These are phyloP conservation scores for Thecophora atra DNA, from an alignment of 2,888 invertebrate genomes.

Conservation along the genomic window DNA sequence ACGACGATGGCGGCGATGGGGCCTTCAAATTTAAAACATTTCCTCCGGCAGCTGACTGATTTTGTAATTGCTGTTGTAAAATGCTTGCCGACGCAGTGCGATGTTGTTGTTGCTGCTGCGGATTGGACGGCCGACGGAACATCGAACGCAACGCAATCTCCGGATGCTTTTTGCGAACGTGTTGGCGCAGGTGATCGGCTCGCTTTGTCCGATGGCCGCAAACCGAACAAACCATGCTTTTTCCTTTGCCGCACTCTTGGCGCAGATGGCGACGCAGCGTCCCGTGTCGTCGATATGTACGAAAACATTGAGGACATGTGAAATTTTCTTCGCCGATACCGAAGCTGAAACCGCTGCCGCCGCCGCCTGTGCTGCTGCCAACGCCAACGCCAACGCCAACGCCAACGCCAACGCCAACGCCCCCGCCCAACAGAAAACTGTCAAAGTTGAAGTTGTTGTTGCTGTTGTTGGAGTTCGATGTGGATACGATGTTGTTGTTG, in stretches of 20 bases:
- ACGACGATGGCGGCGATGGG: conserved; percentile 22
- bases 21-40: conserved; percentile 31
- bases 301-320: conserved; percentile 67
- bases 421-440: conserved; percentile 42
- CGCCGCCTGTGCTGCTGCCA: too few species aligned
- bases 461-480: conserved; percentile 24
- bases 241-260: conserved; percentile 69
- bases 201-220: conserved; percentile 69
- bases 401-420: too few species aligned
- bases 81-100: conserved; percentile 12
- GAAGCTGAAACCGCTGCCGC: too few species aligned
- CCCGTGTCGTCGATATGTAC: conserved; percentile 69
- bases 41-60: background rate
- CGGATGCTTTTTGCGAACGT: conserved; percentile 68
- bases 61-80: conserved; percentile 36
- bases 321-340: conserved; percentile 55
- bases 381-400: background rate
- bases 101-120: conserved; percentile 37
- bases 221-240: conserved; percentile 67
- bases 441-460: conserved; percentile 38
- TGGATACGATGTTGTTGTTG: conserved; percentile 34
- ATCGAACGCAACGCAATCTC: conserved; percentile 64
- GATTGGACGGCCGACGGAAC: conserved; percentile 54
- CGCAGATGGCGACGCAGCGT: conserved; percentile 69
- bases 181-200: conserved; percentile 69